Evolutionary conservation across 2,797 vertebrate genomes (phyloP).

Genomic region (Semotilus atromaculatus): DNA sequence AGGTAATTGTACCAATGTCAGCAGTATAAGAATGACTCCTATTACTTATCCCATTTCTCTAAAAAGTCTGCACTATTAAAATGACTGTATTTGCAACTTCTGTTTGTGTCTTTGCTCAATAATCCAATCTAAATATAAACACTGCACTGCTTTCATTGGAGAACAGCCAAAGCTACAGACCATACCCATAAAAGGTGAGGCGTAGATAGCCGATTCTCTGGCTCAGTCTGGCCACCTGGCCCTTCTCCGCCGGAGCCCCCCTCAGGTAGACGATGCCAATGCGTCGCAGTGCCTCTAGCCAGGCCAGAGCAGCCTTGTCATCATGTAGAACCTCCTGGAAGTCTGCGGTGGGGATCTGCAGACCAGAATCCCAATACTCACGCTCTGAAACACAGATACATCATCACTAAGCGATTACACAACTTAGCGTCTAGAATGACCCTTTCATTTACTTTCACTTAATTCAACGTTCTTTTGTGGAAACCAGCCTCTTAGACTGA

Average conservation of each 20-base stretch:
- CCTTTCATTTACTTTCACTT: neutral
- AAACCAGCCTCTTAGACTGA: neutral
- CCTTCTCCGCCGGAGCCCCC: conserved; percentile 81
- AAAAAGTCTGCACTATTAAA: neutral
- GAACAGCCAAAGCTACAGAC: neutral
- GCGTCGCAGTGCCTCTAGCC: conserved; percentile 86
- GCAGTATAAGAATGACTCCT: neutral
- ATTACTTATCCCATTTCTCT: neutral
- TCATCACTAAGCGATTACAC: neutral
- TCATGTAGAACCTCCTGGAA: conserved; percentile 85
- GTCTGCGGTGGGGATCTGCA: conserved; percentile 83
- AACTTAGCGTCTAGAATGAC: neutral
- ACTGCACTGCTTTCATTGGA: neutral
- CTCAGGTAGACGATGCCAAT: conserved; percentile 87
- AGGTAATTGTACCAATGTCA: neutral
- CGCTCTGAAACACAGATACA: conserved; percentile 75
- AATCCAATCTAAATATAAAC: neutral
- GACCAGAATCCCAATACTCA: conserved; percentile 85
- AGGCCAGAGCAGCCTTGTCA: conserved; percentile 83
- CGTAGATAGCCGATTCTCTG: conserved; percentile 90
- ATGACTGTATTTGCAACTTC: neutral
- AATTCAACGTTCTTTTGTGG: neutral
- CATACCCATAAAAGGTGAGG: conserved; percentile 94
- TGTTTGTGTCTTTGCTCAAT: conserved; percentile 3
- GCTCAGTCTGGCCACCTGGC: conserved; percentile 86